phyloP scores from a whole-genome alignment of 2,113 vertebrate genomes.

The Phoenicopterus ruber region DNA sequence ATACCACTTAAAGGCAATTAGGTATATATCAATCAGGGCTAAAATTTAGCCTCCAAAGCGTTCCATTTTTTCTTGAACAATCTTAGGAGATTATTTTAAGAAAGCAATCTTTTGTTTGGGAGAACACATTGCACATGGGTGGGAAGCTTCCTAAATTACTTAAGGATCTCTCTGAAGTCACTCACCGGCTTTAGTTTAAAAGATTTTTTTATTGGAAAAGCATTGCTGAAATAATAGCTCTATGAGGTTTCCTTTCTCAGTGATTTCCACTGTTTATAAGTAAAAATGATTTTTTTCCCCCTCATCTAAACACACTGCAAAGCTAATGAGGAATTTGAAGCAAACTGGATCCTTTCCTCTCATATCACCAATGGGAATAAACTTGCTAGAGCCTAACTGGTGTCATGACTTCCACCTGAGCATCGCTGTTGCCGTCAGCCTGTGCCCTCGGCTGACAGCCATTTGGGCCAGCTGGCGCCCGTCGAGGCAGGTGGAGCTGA shows the following conservation, averaged over 20 bases:
- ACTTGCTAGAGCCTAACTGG: not conserved
- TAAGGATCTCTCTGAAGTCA: not conserved
- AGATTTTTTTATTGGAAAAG: not conserved
- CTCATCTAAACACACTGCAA: not conserved
- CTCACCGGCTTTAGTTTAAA: not conserved
- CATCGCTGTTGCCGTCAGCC: not conserved
- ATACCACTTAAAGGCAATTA: not conserved
- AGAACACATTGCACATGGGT: not conserved
- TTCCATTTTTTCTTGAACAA: not conserved
- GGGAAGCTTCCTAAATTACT: not conserved
- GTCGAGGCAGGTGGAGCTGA: not conserved
- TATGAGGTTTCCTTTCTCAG: not conserved
- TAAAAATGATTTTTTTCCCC: not conserved
- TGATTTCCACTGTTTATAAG: not conserved
- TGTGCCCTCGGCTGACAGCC: not conserved
- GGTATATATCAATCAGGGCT: not conserved
- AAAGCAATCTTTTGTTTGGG: not conserved
- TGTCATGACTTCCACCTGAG: not conserved
- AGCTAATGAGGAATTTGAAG: not conserved
- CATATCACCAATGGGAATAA: not conserved
- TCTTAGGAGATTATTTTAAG: not conserved
- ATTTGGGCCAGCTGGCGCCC: not conserved
- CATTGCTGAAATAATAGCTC: not conserved
- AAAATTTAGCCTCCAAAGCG: not conserved
- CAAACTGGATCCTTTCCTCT: not conserved